phyloP scores from a whole-genome alignment of 2,113 vertebrate species.

The Pseudopipra pipra region DNA sequence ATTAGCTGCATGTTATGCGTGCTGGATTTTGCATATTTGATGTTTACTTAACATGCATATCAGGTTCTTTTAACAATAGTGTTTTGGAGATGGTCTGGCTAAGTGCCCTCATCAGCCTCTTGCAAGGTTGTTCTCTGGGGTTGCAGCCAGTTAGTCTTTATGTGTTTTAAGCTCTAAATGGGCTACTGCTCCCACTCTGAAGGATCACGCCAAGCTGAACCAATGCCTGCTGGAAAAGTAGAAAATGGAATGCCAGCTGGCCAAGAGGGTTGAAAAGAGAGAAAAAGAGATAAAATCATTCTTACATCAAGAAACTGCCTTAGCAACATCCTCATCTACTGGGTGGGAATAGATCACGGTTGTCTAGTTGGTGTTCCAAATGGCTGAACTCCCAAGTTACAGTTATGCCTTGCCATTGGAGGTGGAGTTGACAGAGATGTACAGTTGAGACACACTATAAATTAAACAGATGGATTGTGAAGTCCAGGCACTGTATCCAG shows the following conservation, averaged over 20 bases:
- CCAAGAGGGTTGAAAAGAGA: conserved; percentile 6
- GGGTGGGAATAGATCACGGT: background rate
- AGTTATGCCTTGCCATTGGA: background rate
- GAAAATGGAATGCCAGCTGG: conserved; percentile 25
- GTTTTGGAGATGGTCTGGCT: conserved; percentile 31
- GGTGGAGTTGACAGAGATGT: background rate
- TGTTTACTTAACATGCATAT: conserved; percentile 12
- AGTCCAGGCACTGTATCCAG: background rate
- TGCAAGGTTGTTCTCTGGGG: conserved; percentile 20
- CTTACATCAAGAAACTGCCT: conserved; percentile 16
- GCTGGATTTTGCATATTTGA: conserved; percentile 18
- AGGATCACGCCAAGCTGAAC: conserved; percentile 12
- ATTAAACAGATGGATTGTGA: conserved; percentile 28
- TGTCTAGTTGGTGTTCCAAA: background rate
- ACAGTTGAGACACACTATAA: background rate
- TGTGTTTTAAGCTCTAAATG: conserved; percentile 42
- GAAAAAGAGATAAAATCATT: conserved; percentile 12
- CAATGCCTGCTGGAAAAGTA: conserved; percentile 16
- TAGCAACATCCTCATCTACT: conserved; percentile 8
- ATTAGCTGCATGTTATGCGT: background rate
- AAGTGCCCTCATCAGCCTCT: conserved; percentile 24
- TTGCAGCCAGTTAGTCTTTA: conserved; percentile 39
- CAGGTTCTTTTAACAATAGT: conserved; percentile 1
- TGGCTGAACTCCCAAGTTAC: conserved; percentile 14
- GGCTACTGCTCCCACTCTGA: conserved; percentile 7